phyloP scores from a whole-genome alignment of 2,797 vertebrate genomes.

The Crenuchus spilurus region DNA sequence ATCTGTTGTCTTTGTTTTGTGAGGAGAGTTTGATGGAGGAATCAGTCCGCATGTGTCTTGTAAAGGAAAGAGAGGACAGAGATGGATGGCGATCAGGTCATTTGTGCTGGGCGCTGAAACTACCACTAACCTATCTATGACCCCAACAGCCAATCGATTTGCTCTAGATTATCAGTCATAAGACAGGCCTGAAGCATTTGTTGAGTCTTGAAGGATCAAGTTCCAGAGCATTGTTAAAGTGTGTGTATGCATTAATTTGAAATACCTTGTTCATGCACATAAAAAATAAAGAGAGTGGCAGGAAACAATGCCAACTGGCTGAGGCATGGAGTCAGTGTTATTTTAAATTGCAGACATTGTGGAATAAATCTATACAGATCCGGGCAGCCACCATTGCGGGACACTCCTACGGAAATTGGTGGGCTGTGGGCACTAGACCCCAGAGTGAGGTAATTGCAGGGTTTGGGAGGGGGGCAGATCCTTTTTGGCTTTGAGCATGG shows the following conservation, averaged over 20 bases:
- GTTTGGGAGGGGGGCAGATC: slow-evolving; percentile 39
- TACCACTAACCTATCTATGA: slow-evolving; percentile 85
- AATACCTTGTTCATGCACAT: not conserved
- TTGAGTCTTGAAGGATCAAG: slow-evolving; percentile 33
- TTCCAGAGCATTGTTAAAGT: slow-evolving; percentile 53
- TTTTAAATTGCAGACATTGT: not conserved
- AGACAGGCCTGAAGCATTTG: slow-evolving; percentile 45
- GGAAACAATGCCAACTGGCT: not conserved
- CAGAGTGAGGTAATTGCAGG: slow-evolving; percentile 49
- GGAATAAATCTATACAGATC: not conserved
- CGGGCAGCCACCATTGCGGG: not conserved
- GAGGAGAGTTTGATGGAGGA: slow-evolving; percentile 77
- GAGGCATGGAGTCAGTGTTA: not conserved
- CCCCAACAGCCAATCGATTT: slow-evolving; percentile 88
- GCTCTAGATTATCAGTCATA: slow-evolving; percentile 89
- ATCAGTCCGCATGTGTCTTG: slow-evolving; percentile 73
- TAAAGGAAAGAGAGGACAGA: slow-evolving; percentile 82
- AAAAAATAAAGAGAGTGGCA: not conserved
- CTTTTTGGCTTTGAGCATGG: slow-evolving; percentile 49
- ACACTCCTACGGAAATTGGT: slow-evolving; percentile 24
- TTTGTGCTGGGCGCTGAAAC: slow-evolving; percentile 78
- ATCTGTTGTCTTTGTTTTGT: slow-evolving; percentile 86
- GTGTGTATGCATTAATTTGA: slow-evolving; percentile 54
- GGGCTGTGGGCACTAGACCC: slow-evolving; percentile 17
- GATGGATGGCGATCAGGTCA: slow-evolving; percentile 90